Percentiles rank a stretch among this genome's conserved stretches.
phyloP scores from a whole-genome alignment of 2,888 invertebrate genomes.

The Parasteatoda lunata region DNA sequence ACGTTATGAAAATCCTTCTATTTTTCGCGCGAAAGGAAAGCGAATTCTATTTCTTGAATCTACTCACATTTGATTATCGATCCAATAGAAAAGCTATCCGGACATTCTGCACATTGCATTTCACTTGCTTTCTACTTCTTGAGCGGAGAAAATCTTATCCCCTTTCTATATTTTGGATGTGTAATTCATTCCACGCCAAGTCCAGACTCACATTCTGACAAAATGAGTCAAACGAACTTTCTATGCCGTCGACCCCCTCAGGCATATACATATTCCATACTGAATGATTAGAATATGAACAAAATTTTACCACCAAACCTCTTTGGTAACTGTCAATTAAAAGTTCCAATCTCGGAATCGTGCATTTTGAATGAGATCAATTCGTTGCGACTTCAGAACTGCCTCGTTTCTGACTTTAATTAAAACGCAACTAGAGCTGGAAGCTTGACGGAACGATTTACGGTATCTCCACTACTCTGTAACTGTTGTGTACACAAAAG shows the following conservation, averaged over 20 bases:
- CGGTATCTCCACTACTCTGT: background rate
- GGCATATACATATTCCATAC: constrained; percentile 10
- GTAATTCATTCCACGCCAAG: constrained; percentile 4
- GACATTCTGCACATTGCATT: background rate
- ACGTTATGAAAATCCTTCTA: background rate
- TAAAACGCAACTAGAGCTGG: constrained; percentile 35
- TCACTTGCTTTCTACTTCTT: background rate
- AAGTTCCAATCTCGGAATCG: constrained; percentile 50
- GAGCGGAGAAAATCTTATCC: constrained; percentile 14
- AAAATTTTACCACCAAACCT: constrained; percentile 40
- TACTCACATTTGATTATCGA: background rate
- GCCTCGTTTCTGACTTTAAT: constrained; percentile 32
- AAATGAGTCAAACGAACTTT: background rate
- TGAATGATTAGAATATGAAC: constrained; percentile 53
- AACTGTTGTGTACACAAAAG: too few relatives aligned
- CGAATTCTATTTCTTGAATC: background rate
- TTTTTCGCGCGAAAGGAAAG: background rate
- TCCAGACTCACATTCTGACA: background rate
- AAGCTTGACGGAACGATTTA: constrained; percentile 17
- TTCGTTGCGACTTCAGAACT: constrained; percentile 24
- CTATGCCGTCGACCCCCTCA: background rate
- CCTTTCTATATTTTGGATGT: background rate
- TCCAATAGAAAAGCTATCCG: background rate
- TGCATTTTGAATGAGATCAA: constrained; percentile 54
- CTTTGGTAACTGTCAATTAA: constrained; percentile 41